These are phyloP conservation scores for Eristalinus aeneus DNA, from an alignment of 2,888 invertebrate species.

Conservation along the genomic window DNA sequence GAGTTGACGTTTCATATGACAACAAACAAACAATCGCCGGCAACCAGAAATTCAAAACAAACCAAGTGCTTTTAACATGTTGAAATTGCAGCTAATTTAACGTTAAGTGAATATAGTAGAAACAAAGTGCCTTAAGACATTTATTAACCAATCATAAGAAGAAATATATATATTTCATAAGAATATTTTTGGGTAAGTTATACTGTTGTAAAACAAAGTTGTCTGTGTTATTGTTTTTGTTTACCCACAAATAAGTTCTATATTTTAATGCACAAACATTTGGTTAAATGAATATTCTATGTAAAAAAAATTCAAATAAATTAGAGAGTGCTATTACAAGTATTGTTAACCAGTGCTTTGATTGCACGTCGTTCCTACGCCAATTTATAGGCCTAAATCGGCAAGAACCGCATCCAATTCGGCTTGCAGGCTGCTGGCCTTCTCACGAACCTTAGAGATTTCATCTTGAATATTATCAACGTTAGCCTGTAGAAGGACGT, in stretches of 20 bases:
- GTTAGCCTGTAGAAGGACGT: constrained; percentile 92
- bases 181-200: constrained; percentile 22
- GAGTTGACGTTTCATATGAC: not conserved
- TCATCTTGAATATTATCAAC: constrained; percentile 94
- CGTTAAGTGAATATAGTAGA: not conserved
- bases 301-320: constrained; percentile 2
- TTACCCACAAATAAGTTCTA: not conserved
- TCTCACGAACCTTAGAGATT: constrained; percentile 90
- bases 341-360: not conserved
- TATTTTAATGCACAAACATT: not conserved
- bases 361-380: not conserved
- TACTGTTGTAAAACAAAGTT: not conserved
- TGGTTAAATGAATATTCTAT: not conserved
- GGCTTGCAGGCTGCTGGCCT: constrained; percentile 88
- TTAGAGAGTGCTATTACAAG: not conserved
- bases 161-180: not conserved
- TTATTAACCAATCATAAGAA: constrained; percentile 2
- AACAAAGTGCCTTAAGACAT: not conserved
- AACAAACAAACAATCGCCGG: not conserved
- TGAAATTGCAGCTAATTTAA: not conserved
- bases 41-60: constrained; percentile 36
- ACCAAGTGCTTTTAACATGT: not conserved
- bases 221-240: not conserved
- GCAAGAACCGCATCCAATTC: constrained; percentile 93
- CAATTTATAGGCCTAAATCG: constrained; percentile 86